These are phyloP conservation scores for Acanthosoma haemorrhoidale DNA, from an alignment of 2,888 invertebrate genomes.

Conservation along the genomic window DNA sequence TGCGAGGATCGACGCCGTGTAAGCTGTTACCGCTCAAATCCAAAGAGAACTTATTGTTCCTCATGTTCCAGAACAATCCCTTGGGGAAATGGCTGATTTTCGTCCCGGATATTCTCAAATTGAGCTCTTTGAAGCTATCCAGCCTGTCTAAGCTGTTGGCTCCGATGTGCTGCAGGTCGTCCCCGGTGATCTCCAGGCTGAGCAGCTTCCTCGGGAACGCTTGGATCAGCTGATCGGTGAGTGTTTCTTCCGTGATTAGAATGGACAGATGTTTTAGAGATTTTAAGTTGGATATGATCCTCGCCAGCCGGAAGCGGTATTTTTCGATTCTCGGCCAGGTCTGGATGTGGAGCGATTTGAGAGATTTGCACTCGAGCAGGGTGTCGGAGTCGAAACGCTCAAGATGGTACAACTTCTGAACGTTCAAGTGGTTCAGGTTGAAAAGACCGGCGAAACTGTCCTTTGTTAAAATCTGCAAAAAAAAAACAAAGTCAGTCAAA, in stretches of 20 bases:
- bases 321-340: slow-evolving; percentile 69
- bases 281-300: slow-evolving; percentile 64
- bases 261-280: slow-evolving; percentile 70
- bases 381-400: slow-evolving; percentile 70
- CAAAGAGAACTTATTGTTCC: slow-evolving; percentile 54
- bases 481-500: neutral
- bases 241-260: slow-evolving; percentile 65
- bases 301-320: slow-evolving; percentile 61
- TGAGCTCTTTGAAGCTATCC: neutral
- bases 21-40: slow-evolving; percentile 78
- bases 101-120: slow-evolving; percentile 31
- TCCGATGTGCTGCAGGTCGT: slow-evolving; percentile 63
- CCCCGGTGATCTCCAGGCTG: slow-evolving; percentile 72
- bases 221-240: slow-evolving; percentile 68
- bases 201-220: slow-evolving; percentile 69
- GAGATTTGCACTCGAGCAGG: slow-evolving; percentile 63
- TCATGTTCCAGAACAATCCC: slow-evolving; percentile 33
- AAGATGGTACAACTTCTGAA: slow-evolving; percentile 66
- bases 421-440: slow-evolving; percentile 66
- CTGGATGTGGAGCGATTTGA: slow-evolving; percentile 65
- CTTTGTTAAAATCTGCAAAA: slow-evolving; percentile 58
- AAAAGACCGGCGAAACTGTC: slow-evolving; percentile 66
- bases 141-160: slow-evolving; percentile 17
- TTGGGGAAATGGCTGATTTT: slow-evolving; percentile 32
- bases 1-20: slow-evolving; percentile 70